A percentile compares a stretch with the other conserved stretches of the same genome.
phyloP scores from a whole-genome alignment of 2,888 invertebrate species.

The Leucoptera coffeella region DNA sequence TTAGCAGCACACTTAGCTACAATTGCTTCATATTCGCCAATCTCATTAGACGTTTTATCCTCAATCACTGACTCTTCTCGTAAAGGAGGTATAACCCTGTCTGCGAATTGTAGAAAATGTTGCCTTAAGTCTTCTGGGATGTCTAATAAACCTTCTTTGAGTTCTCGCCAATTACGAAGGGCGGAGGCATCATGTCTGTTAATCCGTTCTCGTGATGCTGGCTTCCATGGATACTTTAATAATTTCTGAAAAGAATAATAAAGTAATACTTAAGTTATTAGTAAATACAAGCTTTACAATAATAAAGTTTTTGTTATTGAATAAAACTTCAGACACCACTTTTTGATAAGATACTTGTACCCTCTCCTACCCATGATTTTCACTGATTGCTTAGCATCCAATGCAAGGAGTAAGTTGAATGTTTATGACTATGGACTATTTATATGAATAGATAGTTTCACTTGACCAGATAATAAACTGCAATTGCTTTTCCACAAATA shows the following conservation, averaged over 20 bases:
- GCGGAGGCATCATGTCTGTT: constrained; percentile 61
- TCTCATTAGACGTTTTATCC: constrained; percentile 18
- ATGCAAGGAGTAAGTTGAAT: no score
- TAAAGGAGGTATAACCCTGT: constrained; percentile 45
- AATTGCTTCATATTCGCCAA: constrained; percentile 45
- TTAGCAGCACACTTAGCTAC: constrained; percentile 27
- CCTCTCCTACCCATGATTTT: no score
- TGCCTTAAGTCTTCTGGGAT: constrained; percentile 34
- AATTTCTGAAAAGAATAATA: constrained; percentile 52
- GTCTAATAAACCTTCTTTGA: constrained; percentile 50
- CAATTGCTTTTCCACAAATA: no score
- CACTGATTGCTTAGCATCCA: no score
- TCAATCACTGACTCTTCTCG: constrained; percentile 24
- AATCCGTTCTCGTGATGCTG: constrained; percentile 49
- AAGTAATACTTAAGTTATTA: no score
- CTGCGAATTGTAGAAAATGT: constrained; percentile 63
- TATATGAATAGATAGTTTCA: no score
- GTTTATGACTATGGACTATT: no score
- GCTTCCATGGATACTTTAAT: constrained; percentile 60
- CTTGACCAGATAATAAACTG: no score
- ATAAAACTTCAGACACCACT: no score
- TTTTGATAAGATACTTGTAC: no score
- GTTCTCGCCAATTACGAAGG: constrained; percentile 62
- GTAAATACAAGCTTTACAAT: no score
- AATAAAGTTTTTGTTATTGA: no score